phyloP scores from a whole-genome alignment of 1,140 invertebrate species.

The Pygmarrhopalites habei region DNA sequence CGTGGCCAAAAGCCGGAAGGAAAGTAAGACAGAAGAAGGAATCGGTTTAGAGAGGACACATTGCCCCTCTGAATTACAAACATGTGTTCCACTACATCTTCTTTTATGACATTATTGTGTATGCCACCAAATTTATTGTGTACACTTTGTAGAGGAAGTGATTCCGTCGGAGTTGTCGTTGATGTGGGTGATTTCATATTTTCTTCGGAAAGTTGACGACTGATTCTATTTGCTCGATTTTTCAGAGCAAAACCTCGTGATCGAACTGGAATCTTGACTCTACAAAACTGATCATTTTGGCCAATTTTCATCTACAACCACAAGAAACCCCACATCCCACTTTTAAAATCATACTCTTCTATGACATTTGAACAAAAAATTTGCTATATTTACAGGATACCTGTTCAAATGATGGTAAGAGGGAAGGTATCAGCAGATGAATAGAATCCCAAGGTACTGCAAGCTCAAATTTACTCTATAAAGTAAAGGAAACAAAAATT shows the following conservation, averaged over 20 bases:
- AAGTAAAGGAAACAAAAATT: too few species aligned
- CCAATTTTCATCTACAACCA: slow-evolving; percentile 34
- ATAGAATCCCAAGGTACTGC: slow-evolving; percentile 93
- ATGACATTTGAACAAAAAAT: background rate
- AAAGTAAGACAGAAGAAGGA: slow-evolving; percentile 89
- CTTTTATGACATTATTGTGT: background rate
- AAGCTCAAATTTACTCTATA: slow-evolving; percentile 96
- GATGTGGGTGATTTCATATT: slow-evolving; percentile 15
- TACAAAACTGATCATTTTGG: slow-evolving; percentile 34
- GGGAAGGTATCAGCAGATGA: slow-evolving; percentile 81
- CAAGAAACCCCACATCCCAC: too few species aligned
- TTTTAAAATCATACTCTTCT: too few species aligned
- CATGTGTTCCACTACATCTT: background rate
- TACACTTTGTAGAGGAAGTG: background rate
- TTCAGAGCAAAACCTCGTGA: slow-evolving; percentile 59
- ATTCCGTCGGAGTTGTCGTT: slow-evolving; percentile 1
- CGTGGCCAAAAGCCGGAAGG: slow-evolving; percentile 97
- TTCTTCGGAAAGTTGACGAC: slow-evolving; percentile 28
- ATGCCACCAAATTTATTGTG: background rate
- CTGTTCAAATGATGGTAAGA: slow-evolving; percentile 61
- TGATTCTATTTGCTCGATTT: slow-evolving; percentile 28
- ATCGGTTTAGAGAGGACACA: slow-evolving; percentile 45
- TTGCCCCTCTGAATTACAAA: slow-evolving; percentile 24
- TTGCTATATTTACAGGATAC: slow-evolving; percentile 8
- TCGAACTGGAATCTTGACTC: slow-evolving; percentile 55